Evolutionary conservation across 2,888 invertebrate genomes (phyloP).

Genomic region (Drosophila neonasuta): DNA sequence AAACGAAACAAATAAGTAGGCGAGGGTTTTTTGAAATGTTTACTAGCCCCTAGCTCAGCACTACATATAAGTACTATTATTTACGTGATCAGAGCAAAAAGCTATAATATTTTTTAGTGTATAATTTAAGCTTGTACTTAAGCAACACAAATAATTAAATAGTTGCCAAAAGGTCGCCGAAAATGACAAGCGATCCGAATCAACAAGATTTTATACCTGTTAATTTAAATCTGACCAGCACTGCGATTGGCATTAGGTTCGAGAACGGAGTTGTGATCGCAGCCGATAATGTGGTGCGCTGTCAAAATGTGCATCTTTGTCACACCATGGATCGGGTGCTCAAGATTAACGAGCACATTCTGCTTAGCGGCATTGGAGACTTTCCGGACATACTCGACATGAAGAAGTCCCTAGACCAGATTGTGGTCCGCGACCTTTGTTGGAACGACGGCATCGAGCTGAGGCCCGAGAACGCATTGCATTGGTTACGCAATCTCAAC

Average conservation of each 20-base stretch:
- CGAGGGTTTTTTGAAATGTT: slow-evolving; percentile 15
- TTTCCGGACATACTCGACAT: slow-evolving; percentile 97
- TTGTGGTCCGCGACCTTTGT: slow-evolving; percentile 93
- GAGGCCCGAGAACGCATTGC: slow-evolving; percentile 94
- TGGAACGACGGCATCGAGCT: slow-evolving; percentile 92
- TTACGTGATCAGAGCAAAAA: too few species aligned
- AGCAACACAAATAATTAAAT: neutral
- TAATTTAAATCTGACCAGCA: slow-evolving; percentile 85
- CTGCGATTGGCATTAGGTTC: slow-evolving; percentile 93
- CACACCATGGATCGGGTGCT: slow-evolving; percentile 91
- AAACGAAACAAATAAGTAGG: neutral
- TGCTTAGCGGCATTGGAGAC: slow-evolving; percentile 96
- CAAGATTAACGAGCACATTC: slow-evolving; percentile 93
- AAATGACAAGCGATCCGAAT: too few species aligned
- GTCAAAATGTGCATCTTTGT: slow-evolving; percentile 95
- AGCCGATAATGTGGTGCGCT: slow-evolving; percentile 95
- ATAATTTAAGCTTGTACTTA: neutral
- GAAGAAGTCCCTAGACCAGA: slow-evolving; percentile 76
- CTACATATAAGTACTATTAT: slow-evolving; percentile 2
- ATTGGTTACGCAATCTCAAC: slow-evolving; percentile 96
- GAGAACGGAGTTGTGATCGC: slow-evolving; percentile 94
- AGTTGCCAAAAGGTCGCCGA: neutral
- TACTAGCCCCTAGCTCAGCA: too few species aligned
- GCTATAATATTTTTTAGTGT: too few species aligned
- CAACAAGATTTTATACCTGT: too few species aligned